Evolutionary conservation across 1,140 invertebrate species (phyloP), one percentile per base, ranked within the genome.

Genomic region (Reticulitermes speratus): DNA sequence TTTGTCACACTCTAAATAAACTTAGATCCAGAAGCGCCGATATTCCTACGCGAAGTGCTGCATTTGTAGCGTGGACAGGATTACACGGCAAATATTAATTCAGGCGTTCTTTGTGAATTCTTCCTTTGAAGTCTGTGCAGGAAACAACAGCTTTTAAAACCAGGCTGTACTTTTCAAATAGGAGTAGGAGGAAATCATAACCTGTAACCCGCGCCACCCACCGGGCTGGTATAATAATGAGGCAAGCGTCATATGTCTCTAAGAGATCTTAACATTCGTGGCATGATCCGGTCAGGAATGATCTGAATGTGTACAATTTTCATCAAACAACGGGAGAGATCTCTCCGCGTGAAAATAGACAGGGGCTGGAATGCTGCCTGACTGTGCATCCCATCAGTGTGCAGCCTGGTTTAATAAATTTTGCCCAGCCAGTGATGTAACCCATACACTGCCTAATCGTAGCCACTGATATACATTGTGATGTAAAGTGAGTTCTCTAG

Each of bases 201-300:
- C n/a, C 65, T 75, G n/a, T 75, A 75, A 75, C 65, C 65, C 65
- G n/a, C 65, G 65, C 65, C 65, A 75, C 65, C 65, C 65, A 75
- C 65, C n/a, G 65, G 65, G n/a, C n/a, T 75, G 65, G 65, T 75
- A 75, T 30, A 75, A 75, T 75, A 75, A 75, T 75, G 65, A 25
- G 65, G n/a, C 65, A 6, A 30, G 25, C 65, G 65, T 75, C 65
- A 75, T 75, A 25, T 75, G 25, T 75, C 25, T 75, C 65, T 30
- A n/a, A 75, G n/a, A 75, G 65, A 14, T 30, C 65, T 75, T 75
- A 75, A 75, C 65, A 75, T 75, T 75, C 65, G 65, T 25, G 25
- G 65, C 85, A 82, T 65, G 59, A 69, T 65, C 85, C 85, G 85
- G 59, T 19, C n/a, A 59, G 85, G 85, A 86, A 86, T 86, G 85